Percentiles rank a stretch among this genome's conserved stretches.
These are phyloP conservation scores for Esox lucius DNA, from an alignment of 2,797 vertebrate genomes.

Conservation along the genomic window DNA sequence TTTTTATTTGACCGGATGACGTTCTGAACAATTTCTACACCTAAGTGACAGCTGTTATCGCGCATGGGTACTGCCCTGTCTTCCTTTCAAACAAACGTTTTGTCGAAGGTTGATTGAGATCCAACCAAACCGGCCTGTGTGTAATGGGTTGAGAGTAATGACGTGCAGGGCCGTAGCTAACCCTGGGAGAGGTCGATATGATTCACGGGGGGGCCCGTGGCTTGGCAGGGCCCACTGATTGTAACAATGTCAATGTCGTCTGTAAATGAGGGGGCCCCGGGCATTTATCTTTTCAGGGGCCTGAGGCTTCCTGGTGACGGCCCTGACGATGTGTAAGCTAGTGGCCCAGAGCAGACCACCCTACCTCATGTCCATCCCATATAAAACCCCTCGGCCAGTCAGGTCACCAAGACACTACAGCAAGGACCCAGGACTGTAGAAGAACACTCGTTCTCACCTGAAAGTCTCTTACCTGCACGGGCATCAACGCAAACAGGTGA, in stretches of 20 bases:
- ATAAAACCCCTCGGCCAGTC: conserved; percentile 45
- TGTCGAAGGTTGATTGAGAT: conserved; percentile 45
- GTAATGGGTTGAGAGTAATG: conserved; percentile 78
- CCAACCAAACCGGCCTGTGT: conserved; percentile 31
- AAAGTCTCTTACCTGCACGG: conserved; percentile 2
- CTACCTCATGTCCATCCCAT: conserved; percentile 46
- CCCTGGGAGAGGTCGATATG: too few relatives aligned
- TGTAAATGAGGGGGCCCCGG: too few relatives aligned
- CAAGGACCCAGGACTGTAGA: conserved; percentile 40
- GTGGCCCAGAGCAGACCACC: conserved; percentile 24
- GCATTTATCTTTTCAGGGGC: too few relatives aligned
- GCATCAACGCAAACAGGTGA: conserved; percentile 45
- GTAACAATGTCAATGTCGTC: too few relatives aligned
- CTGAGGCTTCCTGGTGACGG: too few relatives aligned
- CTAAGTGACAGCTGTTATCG: conserved; percentile 67
- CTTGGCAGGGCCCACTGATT: too few relatives aligned
- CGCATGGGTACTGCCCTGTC: conserved; percentile 47
- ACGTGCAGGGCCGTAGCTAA: not conserved
- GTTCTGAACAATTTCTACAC: conserved; percentile 73
- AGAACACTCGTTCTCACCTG: conserved; percentile 36
- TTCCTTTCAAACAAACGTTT: conserved; percentile 59
- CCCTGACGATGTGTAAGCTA: too few relatives aligned
- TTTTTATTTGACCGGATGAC: conserved; percentile 70
- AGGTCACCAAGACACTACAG: conserved; percentile 39
- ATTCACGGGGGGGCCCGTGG: too few relatives aligned